phyloP scores from a whole-genome alignment of 2,797 vertebrate genomes.

The Rallus crepitans region DNA sequence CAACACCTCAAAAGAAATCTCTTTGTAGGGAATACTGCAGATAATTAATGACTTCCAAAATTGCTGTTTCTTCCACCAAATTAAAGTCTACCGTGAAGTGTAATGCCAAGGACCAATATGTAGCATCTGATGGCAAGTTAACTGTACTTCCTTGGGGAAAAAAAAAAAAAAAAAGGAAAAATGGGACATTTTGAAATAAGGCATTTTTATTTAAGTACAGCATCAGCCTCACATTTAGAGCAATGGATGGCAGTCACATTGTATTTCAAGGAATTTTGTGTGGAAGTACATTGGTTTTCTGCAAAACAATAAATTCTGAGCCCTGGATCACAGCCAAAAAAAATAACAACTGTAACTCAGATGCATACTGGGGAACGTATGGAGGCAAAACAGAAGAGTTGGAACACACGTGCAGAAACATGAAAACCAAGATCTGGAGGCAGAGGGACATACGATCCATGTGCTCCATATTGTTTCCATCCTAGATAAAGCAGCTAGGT shows the following conservation, averaged over 20 bases:
- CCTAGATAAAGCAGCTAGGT: neutral
- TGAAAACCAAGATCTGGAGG: neutral
- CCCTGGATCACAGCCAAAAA: neutral
- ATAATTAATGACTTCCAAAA: neutral
- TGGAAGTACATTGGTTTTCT: neutral
- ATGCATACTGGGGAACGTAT: neutral
- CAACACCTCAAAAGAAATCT: neutral
- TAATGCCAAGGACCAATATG: neutral
- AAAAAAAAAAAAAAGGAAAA: neutral
- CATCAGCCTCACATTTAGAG: neutral
- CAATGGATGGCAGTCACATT: neutral
- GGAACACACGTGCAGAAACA: neutral
- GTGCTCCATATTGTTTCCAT: neutral
- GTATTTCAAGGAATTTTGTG: neutral
- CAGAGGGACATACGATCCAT: accelerated
- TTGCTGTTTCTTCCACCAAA: neutral
- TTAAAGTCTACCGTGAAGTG: neutral
- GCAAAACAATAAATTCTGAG: neutral
- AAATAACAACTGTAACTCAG: neutral
- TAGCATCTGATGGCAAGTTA: neutral
- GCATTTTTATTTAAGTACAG: neutral
- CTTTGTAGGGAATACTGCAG: neutral
- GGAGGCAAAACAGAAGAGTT: neutral
- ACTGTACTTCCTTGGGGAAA: neutral
- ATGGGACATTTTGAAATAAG: neutral